phyloP scores from a whole-genome alignment of 1,140 invertebrate genomes.

The Temnothorax nylanderi region DNA sequence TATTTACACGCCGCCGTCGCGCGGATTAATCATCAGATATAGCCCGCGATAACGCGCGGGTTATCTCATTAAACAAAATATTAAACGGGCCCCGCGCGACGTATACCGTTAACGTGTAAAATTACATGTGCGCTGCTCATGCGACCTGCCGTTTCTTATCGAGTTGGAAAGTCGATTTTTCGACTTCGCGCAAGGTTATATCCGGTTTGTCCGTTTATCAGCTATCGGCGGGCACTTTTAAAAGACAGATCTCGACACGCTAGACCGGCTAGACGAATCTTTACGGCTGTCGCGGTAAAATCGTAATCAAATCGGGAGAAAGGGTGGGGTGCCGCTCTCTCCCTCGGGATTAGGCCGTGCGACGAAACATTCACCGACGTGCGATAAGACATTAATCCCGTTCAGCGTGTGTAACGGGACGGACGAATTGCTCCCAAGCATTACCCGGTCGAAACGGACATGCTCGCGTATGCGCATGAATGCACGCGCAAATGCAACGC shows the following conservation, averaged over 20 bases:
- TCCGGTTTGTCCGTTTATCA: not conserved
- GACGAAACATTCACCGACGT: not conserved
- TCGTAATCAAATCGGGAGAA: not conserved
- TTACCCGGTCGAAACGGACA: slow-evolving; percentile 12
- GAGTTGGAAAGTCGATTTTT: slow-evolving; percentile 22
- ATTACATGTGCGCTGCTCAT: not conserved
- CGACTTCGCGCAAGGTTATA: not conserved
- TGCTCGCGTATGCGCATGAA: slow-evolving; percentile 40
- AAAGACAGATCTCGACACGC: not conserved
- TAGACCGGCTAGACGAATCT: not conserved
- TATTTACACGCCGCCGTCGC: slow-evolving; percentile 24
- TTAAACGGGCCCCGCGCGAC: not conserved
- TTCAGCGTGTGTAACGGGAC: slow-evolving; percentile 37
- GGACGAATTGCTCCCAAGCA: slow-evolving; percentile 17
- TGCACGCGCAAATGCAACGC: slow-evolving; percentile 18
- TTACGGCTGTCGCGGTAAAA: not conserved
- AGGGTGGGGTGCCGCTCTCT: no score
- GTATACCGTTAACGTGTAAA: slow-evolving; percentile 28
- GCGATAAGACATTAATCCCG: slow-evolving; percentile 35
- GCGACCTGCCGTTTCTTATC: not conserved
- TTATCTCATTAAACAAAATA: not conserved
- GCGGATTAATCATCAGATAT: slow-evolving; percentile 27
- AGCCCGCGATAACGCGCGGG: slow-evolving; percentile 20
- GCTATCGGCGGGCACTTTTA: not conserved
- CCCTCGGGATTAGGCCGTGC: not conserved